These are phyloP conservation scores for Columba guinea DNA, from an alignment of 2,797 vertebrate species.

Conservation along the genomic window DNA sequence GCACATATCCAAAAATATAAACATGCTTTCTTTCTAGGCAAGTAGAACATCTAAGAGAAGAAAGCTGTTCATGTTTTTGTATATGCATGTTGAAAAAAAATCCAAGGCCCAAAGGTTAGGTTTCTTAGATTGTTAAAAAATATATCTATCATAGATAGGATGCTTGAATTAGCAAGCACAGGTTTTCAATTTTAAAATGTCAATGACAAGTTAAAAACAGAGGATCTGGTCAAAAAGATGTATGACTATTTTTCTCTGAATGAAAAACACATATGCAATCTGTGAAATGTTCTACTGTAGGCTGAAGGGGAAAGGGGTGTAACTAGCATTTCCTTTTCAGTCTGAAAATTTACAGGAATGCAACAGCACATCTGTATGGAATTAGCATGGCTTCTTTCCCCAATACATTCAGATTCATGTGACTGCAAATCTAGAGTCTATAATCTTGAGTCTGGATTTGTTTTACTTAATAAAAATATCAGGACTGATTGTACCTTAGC, in stretches of 20 bases:
- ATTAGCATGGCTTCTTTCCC: constrained; percentile 73
- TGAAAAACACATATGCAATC: constrained; percentile 48
- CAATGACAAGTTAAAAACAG: background rate
- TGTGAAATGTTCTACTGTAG: constrained; percentile 57
- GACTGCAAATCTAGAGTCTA: constrained; percentile 41
- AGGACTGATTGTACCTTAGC: constrained; percentile 39
- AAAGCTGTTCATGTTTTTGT: background rate
- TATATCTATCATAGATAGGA: background rate
- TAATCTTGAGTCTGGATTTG: constrained; percentile 40
- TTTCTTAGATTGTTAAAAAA: background rate
- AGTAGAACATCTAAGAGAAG: background rate
- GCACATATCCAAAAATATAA: background rate
- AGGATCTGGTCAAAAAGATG: background rate
- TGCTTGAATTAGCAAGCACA: background rate
- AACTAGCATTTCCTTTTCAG: constrained; percentile 80
- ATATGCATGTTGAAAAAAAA: background rate
- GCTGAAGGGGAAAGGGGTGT: constrained; percentile 68
- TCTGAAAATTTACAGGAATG: constrained; percentile 79
- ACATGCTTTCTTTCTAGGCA: background rate
- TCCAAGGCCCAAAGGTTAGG: background rate
- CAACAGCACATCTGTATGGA: constrained; percentile 77
- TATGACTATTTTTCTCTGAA: constrained; percentile 5
- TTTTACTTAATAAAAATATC: constrained; percentile 57
- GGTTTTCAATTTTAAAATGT: background rate
- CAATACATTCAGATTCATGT: constrained; percentile 62